Conservation (phyloP, 2,113 vertebrate genomes). For the Fregetta grallaria region DNA sequence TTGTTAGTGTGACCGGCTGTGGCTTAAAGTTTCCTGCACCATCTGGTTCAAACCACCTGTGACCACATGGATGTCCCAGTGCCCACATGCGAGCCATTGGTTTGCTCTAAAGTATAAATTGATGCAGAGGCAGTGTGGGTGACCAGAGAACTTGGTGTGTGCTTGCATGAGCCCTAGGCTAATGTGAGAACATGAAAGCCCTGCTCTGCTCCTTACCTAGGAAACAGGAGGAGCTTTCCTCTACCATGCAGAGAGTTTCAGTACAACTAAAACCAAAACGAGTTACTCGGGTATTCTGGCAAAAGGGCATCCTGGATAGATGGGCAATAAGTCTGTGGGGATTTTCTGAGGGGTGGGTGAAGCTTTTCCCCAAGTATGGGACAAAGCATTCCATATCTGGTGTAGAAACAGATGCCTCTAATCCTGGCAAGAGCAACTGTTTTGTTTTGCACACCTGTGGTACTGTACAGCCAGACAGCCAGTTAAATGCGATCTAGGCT, state of each 20-base stretch:
- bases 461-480: neutral
- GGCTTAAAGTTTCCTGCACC: neutral
- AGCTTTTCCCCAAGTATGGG: neutral
- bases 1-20: neutral
- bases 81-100: neutral
- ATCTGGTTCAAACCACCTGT: neutral
- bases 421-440: neutral
- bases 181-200: neutral
- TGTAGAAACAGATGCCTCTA: neutral
- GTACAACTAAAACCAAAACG: neutral
- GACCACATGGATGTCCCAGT: neutral
- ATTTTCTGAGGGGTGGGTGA: neutral
- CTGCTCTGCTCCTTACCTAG: neutral
- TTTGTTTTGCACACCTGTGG: neutral
- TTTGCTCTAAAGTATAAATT: neutral
- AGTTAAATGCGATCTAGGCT: neutral
- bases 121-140: neutral
- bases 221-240: neutral
- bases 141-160: neutral
- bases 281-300: neutral
- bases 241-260: neutral
- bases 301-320: neutral
- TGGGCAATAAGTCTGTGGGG: neutral
- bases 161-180: neutral
- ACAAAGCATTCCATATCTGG: rapidly evolving